Evolutionary conservation across 2,797 vertebrate genomes (phyloP), one percentile per base, ranked within the genome.

Genomic region (Champsocephalus esox): DNA sequence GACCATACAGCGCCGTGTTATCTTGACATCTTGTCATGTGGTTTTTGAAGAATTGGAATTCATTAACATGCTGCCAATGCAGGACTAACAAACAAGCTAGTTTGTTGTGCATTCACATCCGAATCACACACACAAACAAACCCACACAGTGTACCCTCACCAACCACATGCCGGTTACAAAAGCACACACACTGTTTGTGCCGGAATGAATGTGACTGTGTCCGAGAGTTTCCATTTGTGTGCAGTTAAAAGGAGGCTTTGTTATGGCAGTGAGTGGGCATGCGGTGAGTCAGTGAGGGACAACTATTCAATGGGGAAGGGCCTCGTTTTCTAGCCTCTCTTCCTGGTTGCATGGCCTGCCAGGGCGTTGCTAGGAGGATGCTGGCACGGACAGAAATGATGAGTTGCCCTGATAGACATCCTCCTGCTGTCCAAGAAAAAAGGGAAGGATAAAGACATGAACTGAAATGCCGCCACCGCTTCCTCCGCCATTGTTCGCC

Each of bases 381-480:
- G 70, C 77, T 74, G 73, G n/a, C 79, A 19, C 62, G 57, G 80
- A 75, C 81, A 89, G 70, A 87, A 85, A 89, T 68, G 38, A 90
- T 85, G 85, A 78, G 80, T 82, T 80, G 75, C 21, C 74, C 74
- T 83, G 88, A 91, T 77, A 80, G 88, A 81, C 85, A 66, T 80
- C 67, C 67, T 78, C 79, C 87, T 54, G 75, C 83, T 70, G 77
- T 77, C 83, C 75, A 66, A 82, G 61, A 87, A 73, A 87, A 82
- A 86, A 86, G 62, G 55, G 50, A 68, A 79, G 88, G 79, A 82
- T 67, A 70, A 73, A 84, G 76, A 80, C 62, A 87, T 67, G 79
- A 90, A 88, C 79, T 93, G 88, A 92, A 85, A 89, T 5, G 32
- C 66, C 81, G 79, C 79, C 84, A 85, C 81, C 58, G 81, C 83